Percentiles rank a stretch among this genome's conserved stretches.
Evolutionary conservation across 2,113 vertebrate genomes (phyloP).

Genomic region (Garra rufa): DNA sequence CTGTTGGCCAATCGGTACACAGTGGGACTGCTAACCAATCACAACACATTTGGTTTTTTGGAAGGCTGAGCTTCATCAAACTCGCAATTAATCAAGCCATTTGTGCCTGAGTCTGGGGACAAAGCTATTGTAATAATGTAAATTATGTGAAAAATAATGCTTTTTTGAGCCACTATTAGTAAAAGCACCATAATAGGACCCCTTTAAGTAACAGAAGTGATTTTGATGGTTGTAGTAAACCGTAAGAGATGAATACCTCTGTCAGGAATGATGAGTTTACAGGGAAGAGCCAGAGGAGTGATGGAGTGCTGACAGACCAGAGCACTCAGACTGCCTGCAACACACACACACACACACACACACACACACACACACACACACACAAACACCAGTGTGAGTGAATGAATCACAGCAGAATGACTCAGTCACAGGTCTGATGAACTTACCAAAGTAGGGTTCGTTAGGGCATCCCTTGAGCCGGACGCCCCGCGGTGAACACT

Average conservation of each 20-base stretch:
- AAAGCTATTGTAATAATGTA: no score
- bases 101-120: no score
- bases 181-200: no score
- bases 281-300: constrained; percentile 83
- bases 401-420: neutral
- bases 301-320: constrained; percentile 87
- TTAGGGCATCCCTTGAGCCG: constrained; percentile 54
- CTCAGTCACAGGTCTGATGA: neutral
- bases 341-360: constrained; percentile 54
- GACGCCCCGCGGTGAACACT: constrained; percentile 48
- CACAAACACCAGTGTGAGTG: neutral
- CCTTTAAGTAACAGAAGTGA: no score
- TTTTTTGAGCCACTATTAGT: no score
- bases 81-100: no score
- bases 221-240: neutral
- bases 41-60: no score
- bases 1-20: no score
- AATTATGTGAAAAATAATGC: no score
- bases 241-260: constrained; percentile 29
- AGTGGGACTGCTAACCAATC: no score
- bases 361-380: neutral
- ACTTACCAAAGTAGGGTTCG: constrained; percentile 52
- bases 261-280: constrained; percentile 81
- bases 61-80: no score
- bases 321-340: constrained; percentile 82